These are phyloP conservation scores for Diabrotica balteata DNA, from an alignment of 2,888 invertebrate species.

Conservation along the genomic window DNA sequence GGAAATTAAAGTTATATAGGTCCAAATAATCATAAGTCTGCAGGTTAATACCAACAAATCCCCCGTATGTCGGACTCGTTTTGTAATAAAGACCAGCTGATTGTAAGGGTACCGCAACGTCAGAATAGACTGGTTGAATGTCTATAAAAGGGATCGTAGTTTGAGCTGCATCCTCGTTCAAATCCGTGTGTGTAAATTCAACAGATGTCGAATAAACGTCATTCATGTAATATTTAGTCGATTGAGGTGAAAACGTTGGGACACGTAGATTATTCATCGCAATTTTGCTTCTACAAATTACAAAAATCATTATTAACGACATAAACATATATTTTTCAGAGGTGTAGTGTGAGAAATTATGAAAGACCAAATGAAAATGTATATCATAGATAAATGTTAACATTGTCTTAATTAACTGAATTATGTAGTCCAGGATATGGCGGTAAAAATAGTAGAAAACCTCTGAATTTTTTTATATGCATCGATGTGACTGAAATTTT, in stretches of 20 bases:
- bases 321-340: background rate
- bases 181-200: slow-evolving; percentile 66
- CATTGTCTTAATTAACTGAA: too few species aligned
- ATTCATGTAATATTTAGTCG: slow-evolving; percentile 41
- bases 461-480: too few species aligned
- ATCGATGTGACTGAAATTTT: too few species aligned
- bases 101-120: slow-evolving; percentile 71
- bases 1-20: slow-evolving; percentile 65
- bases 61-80: slow-evolving; percentile 72
- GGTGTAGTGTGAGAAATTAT: too few species aligned
- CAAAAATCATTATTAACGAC: background rate
- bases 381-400: background rate
- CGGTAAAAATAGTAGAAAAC: too few species aligned
- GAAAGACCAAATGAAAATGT: background rate
- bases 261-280: slow-evolving; percentile 69
- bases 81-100: slow-evolving; percentile 82
- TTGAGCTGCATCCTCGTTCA: slow-evolving; percentile 78
- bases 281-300: slow-evolving; percentile 63
- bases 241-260: slow-evolving; percentile 64
- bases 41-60: slow-evolving; percentile 77
- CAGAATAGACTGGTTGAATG: slow-evolving; percentile 69
- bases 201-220: slow-evolving; percentile 57
- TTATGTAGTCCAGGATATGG: too few species aligned
- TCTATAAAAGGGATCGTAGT: slow-evolving; percentile 84
- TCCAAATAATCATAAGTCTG: slow-evolving; percentile 76